phyloP scores from a whole-genome alignment of 2,113 vertebrate genomes.

The Calyptommatus sinebrachiatus region DNA sequence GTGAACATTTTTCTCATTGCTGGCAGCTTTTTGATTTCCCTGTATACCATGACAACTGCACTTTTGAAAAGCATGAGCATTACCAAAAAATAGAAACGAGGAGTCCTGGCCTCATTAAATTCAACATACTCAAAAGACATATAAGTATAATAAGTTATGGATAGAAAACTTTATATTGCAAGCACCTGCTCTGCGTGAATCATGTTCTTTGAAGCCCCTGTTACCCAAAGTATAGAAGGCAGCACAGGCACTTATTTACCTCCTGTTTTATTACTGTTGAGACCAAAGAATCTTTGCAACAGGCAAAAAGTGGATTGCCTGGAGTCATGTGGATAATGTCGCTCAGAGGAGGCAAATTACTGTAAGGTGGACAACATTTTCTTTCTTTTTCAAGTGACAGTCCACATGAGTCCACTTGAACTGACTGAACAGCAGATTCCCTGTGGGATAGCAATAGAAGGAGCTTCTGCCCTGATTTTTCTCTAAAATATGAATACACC shows the following conservation, averaged over 20 bases:
- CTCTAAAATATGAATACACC: slow-evolving; percentile 20
- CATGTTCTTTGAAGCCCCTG: not conserved
- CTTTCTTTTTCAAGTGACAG: slow-evolving; percentile 25
- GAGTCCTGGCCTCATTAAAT: not conserved
- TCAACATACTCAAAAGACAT: not conserved
- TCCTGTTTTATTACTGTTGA: slow-evolving; percentile 23
- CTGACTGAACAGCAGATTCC: slow-evolving; percentile 29
- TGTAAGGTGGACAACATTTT: slow-evolving; percentile 26
- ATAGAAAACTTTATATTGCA: not conserved
- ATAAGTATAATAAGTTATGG: not conserved
- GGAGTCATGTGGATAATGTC: slow-evolving; percentile 20
- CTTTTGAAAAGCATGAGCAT: not conserved
- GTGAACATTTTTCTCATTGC: not conserved
- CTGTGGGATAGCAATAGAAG: slow-evolving; percentile 15
- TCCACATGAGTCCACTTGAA: slow-evolving; percentile 35
- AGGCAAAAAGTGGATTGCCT: slow-evolving; percentile 24
- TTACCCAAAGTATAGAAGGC: slow-evolving; percentile 8
- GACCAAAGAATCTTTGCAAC: slow-evolving; percentile 13
- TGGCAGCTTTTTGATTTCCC: too few relatives aligned
- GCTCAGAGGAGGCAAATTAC: slow-evolving; percentile 27
- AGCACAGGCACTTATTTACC: slow-evolving; percentile 21
- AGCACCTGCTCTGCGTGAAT: slow-evolving; percentile 11
- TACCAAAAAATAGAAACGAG: not conserved
- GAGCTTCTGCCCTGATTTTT: slow-evolving; percentile 19
- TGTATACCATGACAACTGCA: too few relatives aligned